A percentile compares a stretch with the other conserved stretches of the same genome.
Evolutionary conservation across 2,113 vertebrate species (phyloP).

Genomic region (Noctilio leporinus): DNA sequence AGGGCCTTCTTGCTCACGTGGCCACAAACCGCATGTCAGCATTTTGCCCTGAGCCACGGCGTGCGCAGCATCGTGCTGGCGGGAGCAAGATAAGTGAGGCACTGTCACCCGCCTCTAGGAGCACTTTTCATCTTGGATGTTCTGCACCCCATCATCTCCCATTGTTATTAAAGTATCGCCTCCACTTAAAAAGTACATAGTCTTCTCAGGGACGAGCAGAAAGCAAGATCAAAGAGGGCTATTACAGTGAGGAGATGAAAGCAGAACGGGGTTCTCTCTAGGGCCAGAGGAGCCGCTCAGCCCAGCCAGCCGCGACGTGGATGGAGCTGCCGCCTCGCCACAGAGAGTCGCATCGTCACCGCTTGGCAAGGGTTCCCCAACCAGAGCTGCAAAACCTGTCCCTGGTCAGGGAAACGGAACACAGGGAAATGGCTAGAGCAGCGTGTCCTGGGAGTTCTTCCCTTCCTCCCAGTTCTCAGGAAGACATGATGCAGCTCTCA

Average conservation of each 20-base stretch:
- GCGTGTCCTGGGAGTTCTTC: accelerated
- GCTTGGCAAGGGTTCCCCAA: neutral
- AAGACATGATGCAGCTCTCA: neutral
- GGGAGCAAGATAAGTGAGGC: neutral
- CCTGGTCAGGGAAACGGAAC: neutral
- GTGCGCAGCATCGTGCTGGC: neutral
- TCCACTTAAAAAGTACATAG: neutral
- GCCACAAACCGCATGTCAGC: neutral
- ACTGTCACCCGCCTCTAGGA: neutral
- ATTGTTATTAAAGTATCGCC: neutral
- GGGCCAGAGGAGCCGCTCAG: neutral
- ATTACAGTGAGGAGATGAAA: neutral
- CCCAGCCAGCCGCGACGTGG: neutral
- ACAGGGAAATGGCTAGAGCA: neutral
- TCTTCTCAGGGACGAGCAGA: neutral
- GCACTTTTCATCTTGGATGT: neutral
- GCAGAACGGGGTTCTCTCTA: neutral
- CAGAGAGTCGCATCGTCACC: accelerated
- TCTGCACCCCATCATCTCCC: neutral
- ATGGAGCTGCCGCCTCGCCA: neutral
- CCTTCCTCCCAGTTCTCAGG: neutral
- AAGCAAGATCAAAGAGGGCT: neutral
- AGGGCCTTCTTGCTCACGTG: neutral
- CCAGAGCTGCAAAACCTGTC: neutral
- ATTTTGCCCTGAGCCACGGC: accelerated